Percentiles rank a stretch among this genome's conserved stretches.
These are phyloP conservation scores for Perca schrenkii DNA, from an alignment of 2,113 vertebrate genomes.

Conservation along the genomic window DNA sequence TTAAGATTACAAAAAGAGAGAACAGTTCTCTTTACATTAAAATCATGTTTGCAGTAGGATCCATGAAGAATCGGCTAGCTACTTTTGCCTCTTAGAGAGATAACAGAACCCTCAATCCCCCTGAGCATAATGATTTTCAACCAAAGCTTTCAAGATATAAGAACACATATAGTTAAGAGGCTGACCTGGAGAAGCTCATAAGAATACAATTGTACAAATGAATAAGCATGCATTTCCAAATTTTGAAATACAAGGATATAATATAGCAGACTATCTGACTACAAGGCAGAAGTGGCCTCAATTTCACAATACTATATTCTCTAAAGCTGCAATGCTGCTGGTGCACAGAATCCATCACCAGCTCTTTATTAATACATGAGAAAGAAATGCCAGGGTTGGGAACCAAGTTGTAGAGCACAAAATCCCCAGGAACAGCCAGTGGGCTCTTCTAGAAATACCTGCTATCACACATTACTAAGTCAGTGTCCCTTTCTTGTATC, in stretches of 20 bases:
- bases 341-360: conserved; percentile 35
- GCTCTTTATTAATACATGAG: conserved; percentile 58
- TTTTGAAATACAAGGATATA: neutral
- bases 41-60: neutral
- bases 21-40: neutral
- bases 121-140: neutral
- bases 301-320: conserved; percentile 12
- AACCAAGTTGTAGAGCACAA: conserved; percentile 9
- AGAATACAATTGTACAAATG: neutral
- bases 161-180: neutral
- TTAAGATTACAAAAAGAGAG: neutral
- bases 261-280: neutral
- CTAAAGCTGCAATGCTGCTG: conserved; percentile 26
- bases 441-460: conserved; percentile 26
- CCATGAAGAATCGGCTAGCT: conserved; percentile 3
- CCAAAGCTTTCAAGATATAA: neutral
- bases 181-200: neutral
- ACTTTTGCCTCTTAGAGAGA: conserved; percentile 3
- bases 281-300: conserved; percentile 3
- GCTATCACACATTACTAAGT: neutral
- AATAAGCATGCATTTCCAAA: neutral
- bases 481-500: neutral
- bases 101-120: neutral
- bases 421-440: conserved; percentile 23
- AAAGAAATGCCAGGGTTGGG: conserved; percentile 30